phyloP scores from a whole-genome alignment of 2,113 vertebrate species.

The Corapipo altera region DNA sequence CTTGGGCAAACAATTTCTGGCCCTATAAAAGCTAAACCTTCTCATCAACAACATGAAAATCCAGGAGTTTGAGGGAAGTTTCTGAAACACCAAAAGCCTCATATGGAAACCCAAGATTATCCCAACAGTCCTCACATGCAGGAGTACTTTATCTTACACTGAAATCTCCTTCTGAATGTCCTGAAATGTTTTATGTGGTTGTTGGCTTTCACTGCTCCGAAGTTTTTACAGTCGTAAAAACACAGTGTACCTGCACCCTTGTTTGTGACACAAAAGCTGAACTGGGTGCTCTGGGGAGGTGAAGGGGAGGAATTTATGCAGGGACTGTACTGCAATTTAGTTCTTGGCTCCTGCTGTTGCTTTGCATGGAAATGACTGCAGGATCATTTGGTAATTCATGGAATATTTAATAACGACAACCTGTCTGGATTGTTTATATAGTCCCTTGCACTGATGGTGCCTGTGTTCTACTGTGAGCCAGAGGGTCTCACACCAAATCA shows the following conservation, averaged over 20 bases:
- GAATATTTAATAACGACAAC: constrained; percentile 23
- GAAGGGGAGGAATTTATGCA: background rate
- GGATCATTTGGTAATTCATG: background rate
- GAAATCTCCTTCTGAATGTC: background rate
- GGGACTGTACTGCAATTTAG: background rate
- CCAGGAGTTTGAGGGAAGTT: background rate
- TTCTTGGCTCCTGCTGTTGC: background rate
- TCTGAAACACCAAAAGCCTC: background rate
- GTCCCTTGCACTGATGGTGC: background rate
- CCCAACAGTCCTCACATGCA: background rate
- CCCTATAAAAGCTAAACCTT: background rate
- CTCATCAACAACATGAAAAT: background rate
- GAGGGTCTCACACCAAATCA: background rate
- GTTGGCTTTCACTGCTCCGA: background rate
- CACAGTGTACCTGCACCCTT: background rate
- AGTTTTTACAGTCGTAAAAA: background rate
- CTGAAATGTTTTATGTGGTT: background rate
- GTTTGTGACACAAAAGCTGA: background rate
- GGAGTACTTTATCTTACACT: background rate
- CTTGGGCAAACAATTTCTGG: background rate
- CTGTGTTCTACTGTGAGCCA: background rate
- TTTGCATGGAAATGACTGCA: background rate
- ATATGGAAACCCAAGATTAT: background rate
- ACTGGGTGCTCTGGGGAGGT: background rate
- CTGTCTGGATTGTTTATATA: constrained; percentile 1